Base-by-base conservation (phyloP, 2,797 vertebrate species). In the Lates japonicus region DNA sequence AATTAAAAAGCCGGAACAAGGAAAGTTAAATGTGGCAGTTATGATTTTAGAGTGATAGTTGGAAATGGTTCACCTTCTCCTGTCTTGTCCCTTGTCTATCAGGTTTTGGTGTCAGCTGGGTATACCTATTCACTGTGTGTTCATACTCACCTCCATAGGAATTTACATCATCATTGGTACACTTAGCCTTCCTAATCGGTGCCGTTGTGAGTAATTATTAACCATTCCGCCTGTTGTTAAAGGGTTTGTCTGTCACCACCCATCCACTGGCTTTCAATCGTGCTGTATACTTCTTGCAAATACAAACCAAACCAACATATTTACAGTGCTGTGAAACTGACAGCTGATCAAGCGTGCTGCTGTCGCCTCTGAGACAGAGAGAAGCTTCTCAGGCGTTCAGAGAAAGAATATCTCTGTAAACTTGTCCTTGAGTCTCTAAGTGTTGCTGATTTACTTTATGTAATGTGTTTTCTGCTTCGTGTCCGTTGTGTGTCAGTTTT, bases 191-290 rank as follows among this genome's bases (percentile, higher is more conserved):
- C 82, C 87, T 33, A 83, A 95, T 61, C 77, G 90, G 49, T 95
- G 95, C 60, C 33, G 72, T 16, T 95, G 94, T 73, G 88, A 95
- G 95, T 95, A 82, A 74, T 14, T 22, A 25, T 62, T 14, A 31
- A 20, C 1, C n/a, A 35, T 35, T 16, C 7, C 39, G n/a, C n/a
- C 14, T 60, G 7, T 22, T 22, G 41, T 33, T 44, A 5, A 63
- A 41, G 51, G 25, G 60, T 4, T 11, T 1, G 11, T n/a, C 31
- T 74, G 31, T 41, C 35, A 41, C 6, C 19, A 44, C 44, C 31
- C 5, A 17, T 54, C 33, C 11, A 31, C 4, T 25, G 19, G 16
- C 14, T 16, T 7, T 51, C 12, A 17, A 35, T 20, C 9, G 20
- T 62, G 17, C 2, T n/a, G 19, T 49, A 10, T 49, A 4, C n/a